Evolutionary conservation across 2,113 vertebrate species (phyloP), one percentile per base, ranked within the genome.

Genomic region (Casuarius casuarius): DNA sequence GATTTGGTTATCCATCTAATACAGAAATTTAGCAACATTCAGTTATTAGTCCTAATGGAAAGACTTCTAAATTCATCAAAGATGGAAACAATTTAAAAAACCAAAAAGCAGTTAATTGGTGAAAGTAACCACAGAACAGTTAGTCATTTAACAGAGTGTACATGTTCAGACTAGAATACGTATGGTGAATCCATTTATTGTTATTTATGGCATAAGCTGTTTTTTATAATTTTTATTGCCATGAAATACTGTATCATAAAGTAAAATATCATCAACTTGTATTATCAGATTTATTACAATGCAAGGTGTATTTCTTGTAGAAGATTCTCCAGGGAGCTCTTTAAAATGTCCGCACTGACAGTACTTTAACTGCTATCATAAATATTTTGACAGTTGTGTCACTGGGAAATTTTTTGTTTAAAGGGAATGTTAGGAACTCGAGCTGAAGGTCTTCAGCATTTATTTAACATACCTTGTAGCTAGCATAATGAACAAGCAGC

Each of bases 371-470:
- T 95, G 87, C 82, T 92, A 35, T 59, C 4, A 0, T 96, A 97
- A 96, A 97, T 95, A 94, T 95, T 95, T 92, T 94, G 93, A 80
- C 65, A 96, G 49, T 77, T 90, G 83, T 95, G 96, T 96, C 66
- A 96, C 56, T 83, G 78, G 86, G 86, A 96, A 93, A 87, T 88
- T 95, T 95, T 81, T 95, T 93, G 75, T 96, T 94, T 86, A 92
- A 81, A 54, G 42, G 79, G 84, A 95, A 93, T 93, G 92, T 96
- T 92, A 95, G 90, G 94, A 96, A 90, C 94, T 94, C 17, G 4
- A 71, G 65, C 84, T 94, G 88, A 95, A 96, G 78, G 81, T 96
- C 85, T 93, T 84, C 74, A 84, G 13, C 90, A 79, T 93, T 77
- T 95, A 68, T 84, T 74, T 65, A 88, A 38, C 70, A 49, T 35